Percentiles rank a stretch among this genome's conserved stretches.
Evolutionary conservation across 2,888 invertebrate genomes (phyloP).

Genomic region (Conops quadrifasciatus): DNA sequence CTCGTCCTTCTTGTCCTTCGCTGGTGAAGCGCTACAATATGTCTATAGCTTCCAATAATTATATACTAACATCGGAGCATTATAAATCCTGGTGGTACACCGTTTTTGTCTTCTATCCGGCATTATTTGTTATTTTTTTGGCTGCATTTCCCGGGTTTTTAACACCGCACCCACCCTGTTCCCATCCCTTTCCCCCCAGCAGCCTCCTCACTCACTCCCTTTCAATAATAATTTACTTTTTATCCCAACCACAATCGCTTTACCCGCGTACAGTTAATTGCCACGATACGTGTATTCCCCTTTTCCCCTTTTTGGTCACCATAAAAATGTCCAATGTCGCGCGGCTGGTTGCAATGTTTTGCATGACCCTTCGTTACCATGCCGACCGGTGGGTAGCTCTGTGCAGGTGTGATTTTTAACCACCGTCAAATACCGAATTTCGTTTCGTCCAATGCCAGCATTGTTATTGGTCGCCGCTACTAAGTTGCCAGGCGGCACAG

Average conservation of each 20-base stretch:
- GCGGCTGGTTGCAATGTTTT: conserved; percentile 16
- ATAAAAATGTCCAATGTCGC: conserved; percentile 12
- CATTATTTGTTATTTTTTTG: too few relatives aligned
- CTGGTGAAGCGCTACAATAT: too few relatives aligned
- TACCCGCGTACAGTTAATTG: neutral
- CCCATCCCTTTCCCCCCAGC: too few relatives aligned
- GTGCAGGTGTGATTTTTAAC: conserved; percentile 22
- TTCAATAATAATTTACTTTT: too few relatives aligned
- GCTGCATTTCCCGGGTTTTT: too few relatives aligned
- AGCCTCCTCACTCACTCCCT: neutral
- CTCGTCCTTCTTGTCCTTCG: too few relatives aligned
- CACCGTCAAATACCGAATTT: conserved; percentile 4
- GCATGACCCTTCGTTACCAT: conserved; percentile 18
- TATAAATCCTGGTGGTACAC: too few relatives aligned
- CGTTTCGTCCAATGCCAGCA: neutral
- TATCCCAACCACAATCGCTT: neutral
- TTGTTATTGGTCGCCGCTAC: neutral
- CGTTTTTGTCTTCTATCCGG: too few relatives aligned
- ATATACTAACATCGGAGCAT: too few relatives aligned
- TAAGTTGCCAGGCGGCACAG: neutral
- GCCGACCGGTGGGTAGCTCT: neutral
- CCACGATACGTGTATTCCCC: neutral
- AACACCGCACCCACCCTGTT: too few relatives aligned
- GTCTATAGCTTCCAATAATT: too few relatives aligned
- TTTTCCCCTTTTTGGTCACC: conserved; percentile 12